These are phyloP conservation scores for Ischnura elegans DNA, from an alignment of 2,888 invertebrate genomes.

Conservation along the genomic window DNA sequence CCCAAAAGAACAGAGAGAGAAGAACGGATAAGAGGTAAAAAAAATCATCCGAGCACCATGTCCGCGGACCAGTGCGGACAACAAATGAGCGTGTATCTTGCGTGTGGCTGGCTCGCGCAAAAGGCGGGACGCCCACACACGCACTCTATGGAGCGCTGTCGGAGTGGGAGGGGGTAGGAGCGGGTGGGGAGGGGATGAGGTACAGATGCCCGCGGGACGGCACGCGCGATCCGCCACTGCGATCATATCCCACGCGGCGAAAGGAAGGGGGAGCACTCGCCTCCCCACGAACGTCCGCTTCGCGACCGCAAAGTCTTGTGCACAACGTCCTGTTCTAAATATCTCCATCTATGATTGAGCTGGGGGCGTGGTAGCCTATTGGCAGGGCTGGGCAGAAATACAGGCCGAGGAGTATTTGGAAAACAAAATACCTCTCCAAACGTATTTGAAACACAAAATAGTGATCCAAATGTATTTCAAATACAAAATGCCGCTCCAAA, in stretches of 20 bases:
- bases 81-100: slow-evolving; percentile 19
- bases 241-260: background rate
- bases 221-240: background rate
- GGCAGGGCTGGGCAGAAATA: too few species aligned
- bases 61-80: slow-evolving; percentile 14
- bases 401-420: too few species aligned
- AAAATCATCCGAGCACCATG: background rate
- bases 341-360: too few species aligned
- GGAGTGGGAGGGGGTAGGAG: background rate
- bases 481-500: too few species aligned
- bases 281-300: background rate
- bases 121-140: background rate
- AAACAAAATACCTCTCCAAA: too few species aligned
- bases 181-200: background rate
- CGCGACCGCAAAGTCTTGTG: too few species aligned
- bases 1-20: background rate
- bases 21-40: background rate
- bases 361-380: too few species aligned
- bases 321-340: too few species aligned
- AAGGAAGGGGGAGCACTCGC: background rate
- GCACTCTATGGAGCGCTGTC: background rate
- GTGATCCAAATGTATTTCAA: too few species aligned
- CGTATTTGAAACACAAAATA: too few species aligned
- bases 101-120: background rate
- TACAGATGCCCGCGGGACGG: background rate